A percentile compares a stretch with the other conserved stretches of the same genome.
Evolutionary conservation across 2,888 invertebrate species (phyloP).

Genomic region (Xanthorhoe spadicearia): DNA sequence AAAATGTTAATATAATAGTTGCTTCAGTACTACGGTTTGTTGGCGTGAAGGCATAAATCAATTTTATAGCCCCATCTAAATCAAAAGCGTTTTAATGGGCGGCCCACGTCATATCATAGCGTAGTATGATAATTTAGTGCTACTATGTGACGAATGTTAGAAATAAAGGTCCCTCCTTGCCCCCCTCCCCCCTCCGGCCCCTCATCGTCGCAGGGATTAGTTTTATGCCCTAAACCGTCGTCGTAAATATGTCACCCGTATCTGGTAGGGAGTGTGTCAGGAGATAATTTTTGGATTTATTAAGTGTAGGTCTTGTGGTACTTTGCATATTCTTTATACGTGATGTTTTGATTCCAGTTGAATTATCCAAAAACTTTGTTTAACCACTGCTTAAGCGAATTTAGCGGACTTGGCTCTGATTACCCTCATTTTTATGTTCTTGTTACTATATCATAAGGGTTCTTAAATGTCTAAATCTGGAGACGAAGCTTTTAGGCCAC

Average conservation of each 20-base stretch:
- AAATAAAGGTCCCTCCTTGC: slow-evolving; percentile 79
- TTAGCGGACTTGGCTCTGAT: background rate
- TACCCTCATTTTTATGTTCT: background rate
- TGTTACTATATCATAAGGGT: too few relatives aligned
- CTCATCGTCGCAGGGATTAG: slow-evolving; percentile 74
- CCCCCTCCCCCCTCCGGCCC: slow-evolving; percentile 50
- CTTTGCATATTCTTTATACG: slow-evolving; percentile 34
- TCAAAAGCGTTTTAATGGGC: slow-evolving; percentile 86
- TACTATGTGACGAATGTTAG: slow-evolving; percentile 86
- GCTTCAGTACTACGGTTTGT: slow-evolving; percentile 84
- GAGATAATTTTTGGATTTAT: slow-evolving; percentile 83
- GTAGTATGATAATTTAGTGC: slow-evolving; percentile 85
- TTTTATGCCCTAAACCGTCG: slow-evolving; percentile 80
- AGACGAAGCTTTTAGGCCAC: too few relatives aligned
- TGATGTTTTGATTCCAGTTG: background rate
- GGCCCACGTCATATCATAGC: slow-evolving; percentile 85
- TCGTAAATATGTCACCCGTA: slow-evolving; percentile 83
- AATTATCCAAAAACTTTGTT: background rate
- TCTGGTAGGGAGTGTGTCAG: slow-evolving; percentile 72
- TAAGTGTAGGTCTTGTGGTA: slow-evolving; percentile 52
- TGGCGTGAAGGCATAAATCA: slow-evolving; percentile 86
- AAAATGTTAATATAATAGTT: slow-evolving; percentile 86
- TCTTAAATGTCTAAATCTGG: too few relatives aligned
- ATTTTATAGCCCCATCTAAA: slow-evolving; percentile 86
- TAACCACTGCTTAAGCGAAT: too few relatives aligned